Base-by-base conservation (phyloP, 2,888 invertebrate genomes). In the Trichopoda pennipes region DNA sequence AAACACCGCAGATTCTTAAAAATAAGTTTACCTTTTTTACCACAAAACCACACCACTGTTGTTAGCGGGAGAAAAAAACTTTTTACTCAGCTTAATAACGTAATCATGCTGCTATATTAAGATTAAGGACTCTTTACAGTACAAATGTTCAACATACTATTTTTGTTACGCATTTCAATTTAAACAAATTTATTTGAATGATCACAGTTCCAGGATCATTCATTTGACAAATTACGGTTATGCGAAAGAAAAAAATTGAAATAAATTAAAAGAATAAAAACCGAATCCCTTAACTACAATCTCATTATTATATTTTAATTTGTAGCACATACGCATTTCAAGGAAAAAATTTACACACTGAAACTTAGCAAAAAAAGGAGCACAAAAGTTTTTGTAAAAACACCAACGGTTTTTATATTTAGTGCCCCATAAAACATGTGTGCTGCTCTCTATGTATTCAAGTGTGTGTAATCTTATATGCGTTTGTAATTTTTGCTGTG, bases 241-340 rank as follows among this genome's bases (percentile, higher is more conserved):
- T 70, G 60, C 66, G 49, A 69, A 53, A 58, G 58, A 70, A 66
- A 35, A 51, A 58, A 21, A 51, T 51, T 58, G 44, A 32, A 49
- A 60, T 23, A 60, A 21, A 28, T 1, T 42, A 21, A 51, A 61
- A 44, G 17, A 53, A 44, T 7, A 49, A 70, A 75, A 68, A 63
- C 21, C 7, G 14, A 63, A 47, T 76, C 75, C 68, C 58, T 78
- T 81, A 81, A 82, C 82, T 60, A 79, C 75, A 75, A 82, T 82
- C 75, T 82, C 70, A 82, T 79, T 82, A 82, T 82, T 82, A 82
- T 75, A 75, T 82, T 79, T 79, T 82, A 82, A 82, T 82, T 82
- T 82, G 70, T 58, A 61, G 53, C 73, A 49, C 49, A 80, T 70
- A 82, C 82, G 79, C 82, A 82, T 55, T 72, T 63, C 49, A 61